Percentiles rank a stretch among this genome's conserved stretches.
These are phyloP conservation scores for Capitulum mitella DNA, from an alignment of 2,888 invertebrate genomes.

Conservation along the genomic window DNA sequence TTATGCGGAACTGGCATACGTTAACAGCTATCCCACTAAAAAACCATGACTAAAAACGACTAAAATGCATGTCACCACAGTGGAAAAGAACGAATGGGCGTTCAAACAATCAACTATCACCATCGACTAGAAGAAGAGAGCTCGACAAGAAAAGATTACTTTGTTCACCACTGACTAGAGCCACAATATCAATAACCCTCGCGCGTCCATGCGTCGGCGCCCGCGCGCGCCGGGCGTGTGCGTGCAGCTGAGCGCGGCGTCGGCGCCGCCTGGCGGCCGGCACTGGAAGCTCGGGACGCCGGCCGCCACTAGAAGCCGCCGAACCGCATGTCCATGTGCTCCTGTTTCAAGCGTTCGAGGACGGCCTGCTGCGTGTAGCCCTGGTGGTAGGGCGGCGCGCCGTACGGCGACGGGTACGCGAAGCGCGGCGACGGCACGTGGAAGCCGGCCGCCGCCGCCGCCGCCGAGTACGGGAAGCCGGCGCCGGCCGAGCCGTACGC, in stretches of 20 bases:
- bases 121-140: not conserved
- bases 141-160: not conserved
- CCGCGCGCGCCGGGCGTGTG: too few species aligned
- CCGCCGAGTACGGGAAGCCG: conserved; percentile 37
- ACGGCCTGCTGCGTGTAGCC: conserved; percentile 37
- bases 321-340: conserved; percentile 35
- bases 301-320: conserved; percentile 25
- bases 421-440: conserved; percentile 64
- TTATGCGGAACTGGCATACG: not conserved
- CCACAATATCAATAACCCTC: not conserved
- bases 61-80: too few species aligned
- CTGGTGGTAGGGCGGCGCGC: conserved; percentile 42
- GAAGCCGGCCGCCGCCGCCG: conserved; percentile 46
- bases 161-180: conserved; percentile 3
- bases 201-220: not conserved
- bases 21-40: not conserved
- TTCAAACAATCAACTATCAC: not conserved
- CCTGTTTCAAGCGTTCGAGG: conserved; percentile 36
- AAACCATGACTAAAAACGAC: not conserved
- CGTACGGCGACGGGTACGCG: conserved; percentile 51
- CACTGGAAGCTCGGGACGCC: not conserved
- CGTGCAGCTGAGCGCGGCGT: too few species aligned
- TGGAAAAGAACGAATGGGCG: not conserved
- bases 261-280: not conserved
- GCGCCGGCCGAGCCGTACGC: conserved; percentile 40